Percentiles rank a stretch among this genome's conserved stretches.
phyloP scores from a whole-genome alignment of 1,140 invertebrate genomes.

The Diorhabda sublineata region DNA sequence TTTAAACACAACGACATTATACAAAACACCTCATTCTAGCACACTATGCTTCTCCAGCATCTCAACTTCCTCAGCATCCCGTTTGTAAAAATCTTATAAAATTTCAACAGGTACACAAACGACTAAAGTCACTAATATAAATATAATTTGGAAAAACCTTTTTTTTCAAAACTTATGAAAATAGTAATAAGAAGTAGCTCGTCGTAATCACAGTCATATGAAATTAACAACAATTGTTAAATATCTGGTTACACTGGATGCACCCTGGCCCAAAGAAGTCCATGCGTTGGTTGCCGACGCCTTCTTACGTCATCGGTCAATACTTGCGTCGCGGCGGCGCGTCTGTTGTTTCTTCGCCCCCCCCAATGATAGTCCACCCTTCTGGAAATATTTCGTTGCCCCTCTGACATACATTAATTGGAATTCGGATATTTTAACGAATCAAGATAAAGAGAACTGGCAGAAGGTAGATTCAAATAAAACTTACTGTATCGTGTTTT shows the following conservation, averaged over 20 bases:
- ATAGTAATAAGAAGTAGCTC: neutral
- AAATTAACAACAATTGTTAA: neutral
- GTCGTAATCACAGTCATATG: neutral
- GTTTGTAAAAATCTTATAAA: neutral
- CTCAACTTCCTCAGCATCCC: neutral
- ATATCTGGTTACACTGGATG: neutral
- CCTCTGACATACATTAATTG: neutral
- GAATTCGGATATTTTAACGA: no score
- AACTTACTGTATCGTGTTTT: no score
- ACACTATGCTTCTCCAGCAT: neutral
- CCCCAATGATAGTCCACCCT: neutral
- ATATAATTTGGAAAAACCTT: no score
- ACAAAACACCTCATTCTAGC: slow-evolving; percentile 5
- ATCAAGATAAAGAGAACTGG: no score
- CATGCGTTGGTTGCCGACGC: slow-evolving; percentile 37
- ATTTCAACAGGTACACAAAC: slow-evolving; percentile 6
- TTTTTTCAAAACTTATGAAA: no score
- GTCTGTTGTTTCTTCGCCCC: slow-evolving; percentile 27
- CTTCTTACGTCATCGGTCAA: slow-evolving; percentile 44
- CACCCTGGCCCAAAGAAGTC: slow-evolving; percentile 13
- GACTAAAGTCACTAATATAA: neutral
- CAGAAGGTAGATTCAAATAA: no score
- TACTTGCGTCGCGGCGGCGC: slow-evolving; percentile 44
- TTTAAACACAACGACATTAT: slow-evolving; percentile 26
- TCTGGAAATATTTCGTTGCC: neutral